phyloP scores from a whole-genome alignment of 2,113 vertebrate genomes.

The Caracal caracal region DNA sequence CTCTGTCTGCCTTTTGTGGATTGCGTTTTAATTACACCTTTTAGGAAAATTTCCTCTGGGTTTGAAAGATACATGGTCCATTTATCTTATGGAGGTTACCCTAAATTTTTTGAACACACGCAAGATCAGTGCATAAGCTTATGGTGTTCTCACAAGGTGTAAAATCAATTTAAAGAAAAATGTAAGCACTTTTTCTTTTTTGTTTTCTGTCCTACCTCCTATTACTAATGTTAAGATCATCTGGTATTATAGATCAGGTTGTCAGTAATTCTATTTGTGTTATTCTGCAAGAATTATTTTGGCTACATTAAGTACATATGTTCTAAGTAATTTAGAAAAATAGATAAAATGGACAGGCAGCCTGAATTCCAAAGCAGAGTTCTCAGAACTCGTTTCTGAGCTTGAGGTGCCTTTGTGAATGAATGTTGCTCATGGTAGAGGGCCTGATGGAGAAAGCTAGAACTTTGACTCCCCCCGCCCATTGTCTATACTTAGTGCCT shows the following conservation, averaged over 20 bases:
- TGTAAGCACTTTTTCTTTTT: not conserved
- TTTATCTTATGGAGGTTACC: not conserved
- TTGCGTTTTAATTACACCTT: slow-evolving; percentile 5
- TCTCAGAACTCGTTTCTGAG: not conserved
- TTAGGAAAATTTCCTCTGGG: not conserved
- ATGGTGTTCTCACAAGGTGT: not conserved
- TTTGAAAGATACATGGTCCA: not conserved
- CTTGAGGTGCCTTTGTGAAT: not conserved
- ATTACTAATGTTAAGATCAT: not conserved
- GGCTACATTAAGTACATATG: not conserved
- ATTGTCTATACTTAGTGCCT: not conserved
- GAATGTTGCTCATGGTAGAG: not conserved
- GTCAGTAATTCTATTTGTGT: not conserved
- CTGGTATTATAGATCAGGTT: not conserved
- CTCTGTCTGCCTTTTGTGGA: not conserved
- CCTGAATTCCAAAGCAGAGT: not conserved
- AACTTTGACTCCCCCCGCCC: not conserved
- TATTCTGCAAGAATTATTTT: slow-evolving; percentile 19
- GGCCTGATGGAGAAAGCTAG: not conserved
- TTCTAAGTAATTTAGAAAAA: slow-evolving; percentile 8
- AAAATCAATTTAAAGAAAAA: not conserved
- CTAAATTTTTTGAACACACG: not conserved
- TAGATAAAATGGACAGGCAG: not conserved
- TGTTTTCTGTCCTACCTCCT: not conserved
- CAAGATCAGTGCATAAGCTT: not conserved